Conservation (phyloP, 2,113 vertebrate species). For the Lipophrys pholis region DNA sequence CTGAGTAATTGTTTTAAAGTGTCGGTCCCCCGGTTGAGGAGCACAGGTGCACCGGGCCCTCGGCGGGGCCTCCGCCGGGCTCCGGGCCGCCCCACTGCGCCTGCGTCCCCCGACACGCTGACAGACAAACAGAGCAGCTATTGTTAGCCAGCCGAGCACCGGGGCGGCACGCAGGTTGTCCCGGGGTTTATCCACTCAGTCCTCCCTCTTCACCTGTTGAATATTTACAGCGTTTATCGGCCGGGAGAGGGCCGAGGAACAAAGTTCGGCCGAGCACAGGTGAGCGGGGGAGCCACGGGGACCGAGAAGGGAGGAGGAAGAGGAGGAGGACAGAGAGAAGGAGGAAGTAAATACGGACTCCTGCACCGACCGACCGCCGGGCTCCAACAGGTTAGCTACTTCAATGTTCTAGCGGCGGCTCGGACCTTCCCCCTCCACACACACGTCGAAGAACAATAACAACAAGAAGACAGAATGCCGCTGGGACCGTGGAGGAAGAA, state of each 20-base stretch:
- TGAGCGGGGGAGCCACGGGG: conserved; percentile 14
- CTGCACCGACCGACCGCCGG: background rate
- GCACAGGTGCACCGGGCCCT: conserved; percentile 68
- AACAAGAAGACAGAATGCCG: conserved; percentile 81
- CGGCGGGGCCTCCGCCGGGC: background rate
- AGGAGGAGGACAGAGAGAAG: conserved; percentile 21
- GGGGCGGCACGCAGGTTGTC: conserved; percentile 35
- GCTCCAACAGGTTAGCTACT: conserved; percentile 72
- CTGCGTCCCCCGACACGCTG: conserved; percentile 67
- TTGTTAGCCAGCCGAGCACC: conserved; percentile 74
- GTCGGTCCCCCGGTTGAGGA: background rate
- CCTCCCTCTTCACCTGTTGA: conserved; percentile 68
- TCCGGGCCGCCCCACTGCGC: conserved; percentile 66
- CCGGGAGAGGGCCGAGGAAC: conserved; percentile 22
- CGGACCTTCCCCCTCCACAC: conserved; percentile 34
- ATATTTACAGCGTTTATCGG: conserved; percentile 39
- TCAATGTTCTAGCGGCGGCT: conserved; percentile 68
- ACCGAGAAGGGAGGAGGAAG: conserved; percentile 25
- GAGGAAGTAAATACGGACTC: conserved; percentile 61
- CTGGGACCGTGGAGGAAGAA: conserved; percentile 89
- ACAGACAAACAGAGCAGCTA: conserved; percentile 70
- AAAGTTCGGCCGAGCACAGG: conserved; percentile 29
- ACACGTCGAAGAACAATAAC: background rate
- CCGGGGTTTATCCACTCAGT: conserved; percentile 49
- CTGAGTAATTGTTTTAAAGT: conserved; percentile 23